Evolutionary conservation across 2,113 vertebrate genomes (phyloP).

Genomic region (Apaloderma vittatum): DNA sequence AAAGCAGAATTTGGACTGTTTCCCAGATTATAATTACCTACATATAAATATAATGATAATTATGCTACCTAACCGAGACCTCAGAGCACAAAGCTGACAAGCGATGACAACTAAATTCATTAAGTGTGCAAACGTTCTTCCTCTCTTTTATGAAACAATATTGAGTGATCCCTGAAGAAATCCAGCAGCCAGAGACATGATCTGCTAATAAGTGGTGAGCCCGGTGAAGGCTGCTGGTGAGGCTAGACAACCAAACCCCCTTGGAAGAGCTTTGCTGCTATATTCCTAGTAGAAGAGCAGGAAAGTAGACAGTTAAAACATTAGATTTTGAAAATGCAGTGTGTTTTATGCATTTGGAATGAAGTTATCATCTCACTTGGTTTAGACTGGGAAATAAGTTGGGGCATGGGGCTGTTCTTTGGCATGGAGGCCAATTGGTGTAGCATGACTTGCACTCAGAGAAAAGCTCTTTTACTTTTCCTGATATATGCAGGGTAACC

Average conservation of each 20-base stretch:
- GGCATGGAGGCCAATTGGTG: not conserved
- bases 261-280: not conserved
- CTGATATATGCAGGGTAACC: not conserved
- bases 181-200: not conserved
- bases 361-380: not conserved
- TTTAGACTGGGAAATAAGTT: not conserved
- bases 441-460: not conserved
- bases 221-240: not conserved
- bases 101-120: conserved; percentile 64
- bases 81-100: conserved; percentile 41
- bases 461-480: not conserved
- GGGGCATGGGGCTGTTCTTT: not conserved
- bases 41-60: conserved; percentile 49
- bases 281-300: not conserved
- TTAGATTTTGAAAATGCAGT: not conserved
- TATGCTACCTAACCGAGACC: not conserved
- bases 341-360: not conserved
- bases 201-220: not conserved
- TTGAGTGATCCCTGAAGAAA: conserved; percentile 61
- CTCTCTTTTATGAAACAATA: conserved; percentile 56
- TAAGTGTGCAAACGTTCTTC: conserved; percentile 26
- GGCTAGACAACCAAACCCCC: not conserved
- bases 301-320: not conserved
- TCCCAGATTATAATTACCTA: conserved; percentile 62
- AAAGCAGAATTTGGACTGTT: conserved; percentile 32